Base-by-base conservation (phyloP, 2,888 invertebrate species). In the Parelbella ahira region DNA sequence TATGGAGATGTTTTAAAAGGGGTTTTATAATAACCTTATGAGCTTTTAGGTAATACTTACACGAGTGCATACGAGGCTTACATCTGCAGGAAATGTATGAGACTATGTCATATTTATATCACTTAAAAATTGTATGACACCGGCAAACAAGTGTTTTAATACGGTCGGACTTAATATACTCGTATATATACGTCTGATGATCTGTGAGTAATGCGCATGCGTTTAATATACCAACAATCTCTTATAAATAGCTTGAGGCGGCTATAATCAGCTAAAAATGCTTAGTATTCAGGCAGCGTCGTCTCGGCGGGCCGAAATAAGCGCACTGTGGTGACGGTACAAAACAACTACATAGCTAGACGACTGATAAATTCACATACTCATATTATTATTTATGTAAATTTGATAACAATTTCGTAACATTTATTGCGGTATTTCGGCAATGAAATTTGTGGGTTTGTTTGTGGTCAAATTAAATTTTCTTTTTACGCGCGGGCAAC, bases 241-340 rank as follows among this genome's bases (percentile, higher is more conserved):
- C 36, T 36, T 36, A 36, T 36, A 37, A 27, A 37, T 28, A 37
- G 37, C 37, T 27, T 20, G 27, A 27, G 18, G 36, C 25, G 6
- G 23, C 24, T 30, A 32, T 39, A 32, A 25, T 13, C 25, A 3
- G 32, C 19, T 39, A 33, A 33, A 32, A 33, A 27, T 41, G 27
- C 13, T 41, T 27, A 41, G 41, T 41, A 41, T 41, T 41, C 41
- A 27, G 33, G 19, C 33, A 15, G 10, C 19, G 10, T 25, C 19
- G 23, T 18, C 20, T 18, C 32, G 13, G 20, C 25, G 25, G 20
- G 41, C 33, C 13, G 21, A 28, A 41, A 41, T 41, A 33, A 28
- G 27, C 33, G 33, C 33, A 9, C 33, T 20, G 24, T 21, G 19
- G 32, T 32, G 39, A 33, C 33, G 24, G 20, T 13, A 19, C 39